Conservation (phyloP, 2,888 invertebrate genomes). For the Terebella lapidaria region DNA sequence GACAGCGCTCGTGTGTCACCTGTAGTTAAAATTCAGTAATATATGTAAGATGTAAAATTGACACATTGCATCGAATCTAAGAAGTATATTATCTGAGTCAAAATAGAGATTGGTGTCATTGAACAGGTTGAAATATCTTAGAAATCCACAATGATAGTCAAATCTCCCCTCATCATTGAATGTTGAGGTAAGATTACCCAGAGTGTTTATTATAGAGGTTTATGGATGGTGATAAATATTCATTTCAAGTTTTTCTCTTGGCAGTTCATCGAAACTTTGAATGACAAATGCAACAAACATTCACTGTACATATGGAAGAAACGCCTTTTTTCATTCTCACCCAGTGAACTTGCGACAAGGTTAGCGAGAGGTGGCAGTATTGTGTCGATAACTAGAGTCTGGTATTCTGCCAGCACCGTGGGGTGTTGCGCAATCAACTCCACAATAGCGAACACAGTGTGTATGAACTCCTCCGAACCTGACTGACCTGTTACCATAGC, state of each 20-base stretch:
- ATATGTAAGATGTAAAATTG: background rate
- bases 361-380: constrained; percentile 43
- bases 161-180: too few relatives aligned
- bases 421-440: constrained; percentile 50
- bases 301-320: too few relatives aligned
- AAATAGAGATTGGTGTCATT: background rate
- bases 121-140: background rate
- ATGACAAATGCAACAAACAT: too few relatives aligned
- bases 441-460: constrained; percentile 42
- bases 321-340: too few relatives aligned
- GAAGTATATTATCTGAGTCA: background rate
- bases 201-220: too few relatives aligned
- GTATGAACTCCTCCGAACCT: constrained; percentile 41
- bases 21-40: constrained; percentile 15
- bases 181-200: too few relatives aligned
- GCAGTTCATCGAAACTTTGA: too few relatives aligned
- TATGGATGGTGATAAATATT: too few relatives aligned
- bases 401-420: constrained; percentile 38
- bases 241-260: too few relatives aligned
- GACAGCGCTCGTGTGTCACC: constrained; percentile 43
- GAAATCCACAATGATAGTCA: too few relatives aligned
- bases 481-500: too few relatives aligned
- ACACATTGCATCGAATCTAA: background rate
- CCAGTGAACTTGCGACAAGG: constrained; percentile 42
- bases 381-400: constrained; percentile 38